Evolutionary conservation across 2,113 vertebrate genomes (phyloP), one percentile per base, ranked within the genome.

Genomic region (Callocephalon fimbriatum): DNA sequence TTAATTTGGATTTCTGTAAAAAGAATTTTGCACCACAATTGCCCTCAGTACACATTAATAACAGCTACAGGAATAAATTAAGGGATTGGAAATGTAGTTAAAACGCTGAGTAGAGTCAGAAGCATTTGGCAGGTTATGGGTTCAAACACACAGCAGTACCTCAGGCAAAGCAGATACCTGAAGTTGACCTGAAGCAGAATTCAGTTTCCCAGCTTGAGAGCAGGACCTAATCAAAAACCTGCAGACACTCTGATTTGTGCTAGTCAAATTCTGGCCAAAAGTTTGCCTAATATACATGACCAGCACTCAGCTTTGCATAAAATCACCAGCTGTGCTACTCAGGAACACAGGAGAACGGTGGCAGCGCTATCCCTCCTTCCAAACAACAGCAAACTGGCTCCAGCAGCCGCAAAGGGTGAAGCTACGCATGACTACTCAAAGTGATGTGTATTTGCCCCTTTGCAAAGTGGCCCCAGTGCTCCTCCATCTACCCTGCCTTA

Each of bases 351-450:
- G 4, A 56, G 18, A 66, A 20, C 0, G 1, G 51, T 1, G 8
- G 44, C 35, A 71, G 61, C 0, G 1, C 12, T 0, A 0, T 13
- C 3, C 9, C 37, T 35, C 6, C 48, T 81, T 40, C 73, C 26
- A 40, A 25, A 67, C 12, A 61, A 12, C 17, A 66, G 37, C 13
- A 7, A 9, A 18, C 4, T 2, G 1, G 23, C 56, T 72, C 66
- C 62, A 67, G 45, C 50, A 78, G 62, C 50, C 70, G 1, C 0
- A 2, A 9, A 25, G 14, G 44, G 37, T 59, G n/a, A 63, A 59
- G 53, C 31, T 50, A 51, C 0, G 0, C 0, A 7, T 1, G 10
- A 31, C 2, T 10, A 13, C 59, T 56, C 3, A 5, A 56, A 23
- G 13, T 12, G 3, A 54, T 19, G 22, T 26, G 45, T 19, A 26